These are phyloP conservation scores for Condylura cristata DNA, from an alignment of 2,113 vertebrate species.

Conservation along the genomic window DNA sequence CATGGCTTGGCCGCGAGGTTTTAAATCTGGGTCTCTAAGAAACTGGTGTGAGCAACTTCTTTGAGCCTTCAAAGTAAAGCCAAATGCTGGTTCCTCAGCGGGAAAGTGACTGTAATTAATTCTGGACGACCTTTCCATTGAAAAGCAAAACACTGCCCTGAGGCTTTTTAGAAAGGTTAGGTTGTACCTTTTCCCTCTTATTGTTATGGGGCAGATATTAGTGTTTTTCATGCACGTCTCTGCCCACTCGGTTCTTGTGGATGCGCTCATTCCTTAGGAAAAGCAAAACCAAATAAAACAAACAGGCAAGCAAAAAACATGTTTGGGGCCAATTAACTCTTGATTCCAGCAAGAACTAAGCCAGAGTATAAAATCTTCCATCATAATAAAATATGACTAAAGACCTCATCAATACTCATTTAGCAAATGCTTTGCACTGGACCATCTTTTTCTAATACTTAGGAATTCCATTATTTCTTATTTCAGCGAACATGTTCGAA, in stretches of 20 bases:
- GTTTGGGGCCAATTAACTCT: conserved; percentile 56
- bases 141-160: conserved; percentile 79
- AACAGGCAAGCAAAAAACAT: not conserved
- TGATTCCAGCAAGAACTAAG: conserved; percentile 50
- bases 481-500: conserved; percentile 73
- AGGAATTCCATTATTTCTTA: conserved; percentile 81
- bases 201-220: conserved; percentile 67
- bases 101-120: conserved; percentile 85
- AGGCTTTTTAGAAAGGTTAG: conserved; percentile 81
- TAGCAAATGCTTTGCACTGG: conserved; percentile 52
- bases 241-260: not conserved
- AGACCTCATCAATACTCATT: conserved; percentile 78
- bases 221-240: conserved; percentile 23
- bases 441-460: conserved; percentile 70
- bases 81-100: conserved; percentile 72
- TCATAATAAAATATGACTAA: conserved; percentile 72
- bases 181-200: conserved; percentile 73
- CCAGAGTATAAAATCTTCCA: conserved; percentile 56
- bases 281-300: conserved; percentile 51
- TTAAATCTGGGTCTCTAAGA: conserved; percentile 61
- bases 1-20: not conserved
- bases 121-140: conserved; percentile 82
- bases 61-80: conserved; percentile 79
- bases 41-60: conserved; percentile 72
- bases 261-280: not conserved